These are phyloP conservation scores for Garra rufa DNA, from an alignment of 2,113 vertebrate genomes.

Conservation along the genomic window DNA sequence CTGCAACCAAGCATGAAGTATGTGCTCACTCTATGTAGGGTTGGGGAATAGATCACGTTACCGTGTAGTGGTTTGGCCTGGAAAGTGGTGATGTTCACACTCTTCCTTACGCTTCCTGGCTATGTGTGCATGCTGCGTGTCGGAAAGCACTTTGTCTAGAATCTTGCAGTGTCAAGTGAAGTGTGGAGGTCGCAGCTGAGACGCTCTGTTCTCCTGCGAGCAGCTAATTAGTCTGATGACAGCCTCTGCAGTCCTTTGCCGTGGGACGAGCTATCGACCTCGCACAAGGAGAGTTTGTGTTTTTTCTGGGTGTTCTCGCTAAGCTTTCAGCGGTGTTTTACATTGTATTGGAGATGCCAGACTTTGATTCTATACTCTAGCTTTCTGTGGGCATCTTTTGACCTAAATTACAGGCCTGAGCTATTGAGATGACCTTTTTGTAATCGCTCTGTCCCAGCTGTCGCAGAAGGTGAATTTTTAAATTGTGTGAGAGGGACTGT, in stretches of 20 bases:
- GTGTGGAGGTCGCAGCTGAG: constrained; percentile 41
- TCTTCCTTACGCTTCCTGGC: background rate
- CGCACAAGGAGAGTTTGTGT: background rate
- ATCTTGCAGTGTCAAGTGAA: constrained; percentile 33
- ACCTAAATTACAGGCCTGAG: background rate
- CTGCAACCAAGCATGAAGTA: background rate
- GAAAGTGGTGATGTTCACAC: background rate
- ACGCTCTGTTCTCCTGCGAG: constrained; percentile 38
- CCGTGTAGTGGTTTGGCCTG: background rate
- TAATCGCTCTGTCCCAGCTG: background rate
- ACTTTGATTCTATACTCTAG: background rate
- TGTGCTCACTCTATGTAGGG: background rate
- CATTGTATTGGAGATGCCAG: constrained; percentile 14
- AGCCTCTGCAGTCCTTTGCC: constrained; percentile 8
- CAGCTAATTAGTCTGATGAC: constrained; percentile 54
- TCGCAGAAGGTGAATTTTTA: background rate
- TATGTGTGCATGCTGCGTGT: constrained; percentile 47
- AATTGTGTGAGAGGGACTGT: background rate
- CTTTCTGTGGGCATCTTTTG: background rate
- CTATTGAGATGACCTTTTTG: background rate
- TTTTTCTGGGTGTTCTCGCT: background rate
- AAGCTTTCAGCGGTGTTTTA: background rate
- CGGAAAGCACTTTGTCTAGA: background rate
- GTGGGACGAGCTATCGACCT: constrained; percentile 24
- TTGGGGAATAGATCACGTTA: background rate